phyloP scores from a whole-genome alignment of 30 jellyfish, hydroid and myxozoan species.

The Turritopsis dohrnii region DNA sequence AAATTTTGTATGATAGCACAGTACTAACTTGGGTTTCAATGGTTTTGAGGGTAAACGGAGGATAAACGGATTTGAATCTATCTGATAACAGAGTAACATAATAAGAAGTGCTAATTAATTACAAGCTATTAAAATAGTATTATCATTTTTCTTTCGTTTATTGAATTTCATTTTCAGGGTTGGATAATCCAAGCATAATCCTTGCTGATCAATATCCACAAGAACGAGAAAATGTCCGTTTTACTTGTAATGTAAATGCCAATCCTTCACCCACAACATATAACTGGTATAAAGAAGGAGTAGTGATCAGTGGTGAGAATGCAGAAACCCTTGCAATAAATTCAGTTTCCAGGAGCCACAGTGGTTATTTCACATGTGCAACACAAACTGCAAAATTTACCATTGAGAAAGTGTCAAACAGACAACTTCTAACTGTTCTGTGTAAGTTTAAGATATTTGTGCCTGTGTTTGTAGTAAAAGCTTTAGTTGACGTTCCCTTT shows the following conservation, averaged over 20 bases:
- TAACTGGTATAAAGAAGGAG: neutral
- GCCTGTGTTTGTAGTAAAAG: no score
- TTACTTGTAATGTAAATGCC: neutral
- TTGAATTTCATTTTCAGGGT: neutral
- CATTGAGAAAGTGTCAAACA: neutral
- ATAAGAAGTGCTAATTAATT: no score
- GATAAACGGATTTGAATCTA: no score
- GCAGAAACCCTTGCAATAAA: neutral
- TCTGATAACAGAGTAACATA: no score
- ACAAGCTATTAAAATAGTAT: neutral
- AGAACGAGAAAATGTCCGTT: neutral
- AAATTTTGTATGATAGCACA: no score
- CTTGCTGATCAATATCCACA: neutral
- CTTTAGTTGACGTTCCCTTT: neutral
- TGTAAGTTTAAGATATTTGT: neutral
- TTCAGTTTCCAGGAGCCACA: neutral
- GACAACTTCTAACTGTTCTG: neutral
- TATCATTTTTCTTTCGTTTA: neutral
- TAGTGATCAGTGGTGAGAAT: neutral
- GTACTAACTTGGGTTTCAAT: neutral
- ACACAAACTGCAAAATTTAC: neutral
- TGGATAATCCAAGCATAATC: neutral
- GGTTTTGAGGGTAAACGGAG: neutral
- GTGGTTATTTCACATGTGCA: neutral
- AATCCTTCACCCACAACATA: neutral